Conservation (phyloP, 23 tunicate genomes). For the Trididemnum clinides region DNA sequence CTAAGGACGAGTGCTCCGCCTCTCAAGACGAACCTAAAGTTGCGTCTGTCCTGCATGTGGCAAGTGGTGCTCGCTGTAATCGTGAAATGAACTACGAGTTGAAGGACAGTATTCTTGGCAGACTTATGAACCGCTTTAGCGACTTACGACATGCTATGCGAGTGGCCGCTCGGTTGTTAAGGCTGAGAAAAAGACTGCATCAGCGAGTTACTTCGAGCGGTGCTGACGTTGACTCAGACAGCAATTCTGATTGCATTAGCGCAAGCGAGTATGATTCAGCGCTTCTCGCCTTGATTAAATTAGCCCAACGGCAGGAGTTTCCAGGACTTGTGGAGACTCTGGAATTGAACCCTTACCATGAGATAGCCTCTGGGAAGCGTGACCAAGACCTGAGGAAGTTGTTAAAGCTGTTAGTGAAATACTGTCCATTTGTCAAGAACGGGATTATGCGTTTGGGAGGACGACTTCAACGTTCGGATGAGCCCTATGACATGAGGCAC, state of each 20-base stretch:
- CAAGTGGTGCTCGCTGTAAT: too few species aligned
- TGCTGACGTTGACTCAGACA: background rate
- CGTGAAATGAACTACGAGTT: too few species aligned
- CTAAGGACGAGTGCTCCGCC: too few species aligned
- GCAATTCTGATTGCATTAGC: background rate
- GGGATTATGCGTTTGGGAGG: conserved; percentile 20
- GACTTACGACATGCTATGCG: background rate
- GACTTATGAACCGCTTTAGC: background rate
- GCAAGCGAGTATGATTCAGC: conserved; percentile 8
- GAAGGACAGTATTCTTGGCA: background rate
- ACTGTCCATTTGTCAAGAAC: conserved; percentile 8
- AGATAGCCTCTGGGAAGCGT: background rate
- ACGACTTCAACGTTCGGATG: background rate
- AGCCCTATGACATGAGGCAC: background rate
- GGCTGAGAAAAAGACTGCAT: background rate
- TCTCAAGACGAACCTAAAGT: too few species aligned
- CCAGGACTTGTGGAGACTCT: conserved; percentile 6
- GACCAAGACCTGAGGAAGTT: background rate
- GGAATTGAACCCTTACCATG: conserved; percentile 3
- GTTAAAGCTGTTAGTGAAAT: background rate
- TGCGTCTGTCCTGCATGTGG: too few species aligned
- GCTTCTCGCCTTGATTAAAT: background rate
- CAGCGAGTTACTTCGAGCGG: background rate
- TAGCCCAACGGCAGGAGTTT: background rate
- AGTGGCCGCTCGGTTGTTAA: background rate